Evolutionary conservation across 2,797 vertebrate genomes (phyloP), one percentile per base, ranked within the genome.

Genomic region (Paguma larvata): DNA sequence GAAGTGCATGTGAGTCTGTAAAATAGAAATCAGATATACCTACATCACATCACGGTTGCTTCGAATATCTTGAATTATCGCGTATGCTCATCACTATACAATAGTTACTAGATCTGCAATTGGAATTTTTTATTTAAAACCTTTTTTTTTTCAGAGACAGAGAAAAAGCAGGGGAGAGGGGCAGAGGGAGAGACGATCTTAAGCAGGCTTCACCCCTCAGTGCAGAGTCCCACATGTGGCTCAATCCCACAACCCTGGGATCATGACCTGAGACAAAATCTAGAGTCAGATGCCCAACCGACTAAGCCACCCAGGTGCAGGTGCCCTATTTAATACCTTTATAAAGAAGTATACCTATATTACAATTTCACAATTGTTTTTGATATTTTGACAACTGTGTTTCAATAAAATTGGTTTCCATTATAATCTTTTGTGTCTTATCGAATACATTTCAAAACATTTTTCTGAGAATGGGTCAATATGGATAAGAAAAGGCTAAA

Each of bases 371-470:
- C 34, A 92, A 51, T n/a, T 68, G 70, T 89, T 83, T 89, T 84
- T 77, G 4, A 44, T 78, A 91, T 91, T 94, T 91, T 44, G 95
- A 65, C 44, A 94, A 89, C 21, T 78, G 1, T 72, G n/a, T 85
- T 86, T 94, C 25, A 94, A 48, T 59, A 88, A 46, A 92, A 27
- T 30, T 77, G 5, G 11, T 67, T 95, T 88, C 51, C n/a, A 65
- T 91, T 84, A 77, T 89, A 62, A 73, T 51, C 25, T 27, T 90
- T 96, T 85, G 15, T 30, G 32, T 78, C 95, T 91, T 77, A 82
- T 94, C 93, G 91, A 72, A 89, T 38, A 79, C 7, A 67, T n/a
- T 92, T 94, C 41, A 89, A 94, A 95, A 91, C 32, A 59, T 63
- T 51, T 70, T 84, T 97, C 84, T 56, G 73, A 78, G 41, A 78